A percentile compares a stretch with the other conserved stretches of the same genome.
Evolutionary conservation across 2,797 vertebrate species (phyloP).

Genomic region (Enteromius thamalakanensis): DNA sequence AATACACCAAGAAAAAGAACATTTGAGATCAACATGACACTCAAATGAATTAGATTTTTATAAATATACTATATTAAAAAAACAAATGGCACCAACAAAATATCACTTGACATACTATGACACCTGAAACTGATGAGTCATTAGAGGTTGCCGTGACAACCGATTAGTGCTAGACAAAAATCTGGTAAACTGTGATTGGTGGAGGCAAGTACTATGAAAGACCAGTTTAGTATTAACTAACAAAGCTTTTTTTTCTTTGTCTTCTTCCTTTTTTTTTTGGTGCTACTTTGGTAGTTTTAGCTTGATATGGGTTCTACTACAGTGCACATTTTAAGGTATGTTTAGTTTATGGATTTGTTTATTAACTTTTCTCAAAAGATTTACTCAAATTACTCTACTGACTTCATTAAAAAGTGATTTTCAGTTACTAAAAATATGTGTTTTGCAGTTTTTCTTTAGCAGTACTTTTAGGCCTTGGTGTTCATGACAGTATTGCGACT

Average conservation of each 20-base stretch:
- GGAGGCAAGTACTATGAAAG: background rate
- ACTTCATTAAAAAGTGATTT: background rate
- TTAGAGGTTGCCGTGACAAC: background rate
- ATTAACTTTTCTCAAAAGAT: background rate
- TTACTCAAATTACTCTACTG: background rate
- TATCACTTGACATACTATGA: background rate
- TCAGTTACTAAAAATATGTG: background rate
- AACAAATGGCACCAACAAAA: background rate
- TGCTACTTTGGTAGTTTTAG: background rate
- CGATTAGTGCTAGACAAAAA: background rate
- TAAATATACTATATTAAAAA: background rate
- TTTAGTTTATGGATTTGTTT: background rate
- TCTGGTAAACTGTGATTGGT: background rate
- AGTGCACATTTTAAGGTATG: background rate
- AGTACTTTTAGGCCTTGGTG: background rate
- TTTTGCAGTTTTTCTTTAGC: slow-evolving; percentile 13
- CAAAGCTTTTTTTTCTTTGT: accelerated
- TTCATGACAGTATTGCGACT: background rate
- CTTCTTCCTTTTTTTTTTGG: background rate
- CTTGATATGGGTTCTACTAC: background rate
- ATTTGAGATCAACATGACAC: background rate
- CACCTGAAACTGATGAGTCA: background rate
- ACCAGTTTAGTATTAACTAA: background rate
- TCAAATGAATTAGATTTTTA: background rate
- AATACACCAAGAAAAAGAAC: background rate